A percentile compares a stretch with the other conserved stretches of the same genome.
Evolutionary conservation across 2,797 vertebrate species (phyloP).

Genomic region (Gila robusta): DNA sequence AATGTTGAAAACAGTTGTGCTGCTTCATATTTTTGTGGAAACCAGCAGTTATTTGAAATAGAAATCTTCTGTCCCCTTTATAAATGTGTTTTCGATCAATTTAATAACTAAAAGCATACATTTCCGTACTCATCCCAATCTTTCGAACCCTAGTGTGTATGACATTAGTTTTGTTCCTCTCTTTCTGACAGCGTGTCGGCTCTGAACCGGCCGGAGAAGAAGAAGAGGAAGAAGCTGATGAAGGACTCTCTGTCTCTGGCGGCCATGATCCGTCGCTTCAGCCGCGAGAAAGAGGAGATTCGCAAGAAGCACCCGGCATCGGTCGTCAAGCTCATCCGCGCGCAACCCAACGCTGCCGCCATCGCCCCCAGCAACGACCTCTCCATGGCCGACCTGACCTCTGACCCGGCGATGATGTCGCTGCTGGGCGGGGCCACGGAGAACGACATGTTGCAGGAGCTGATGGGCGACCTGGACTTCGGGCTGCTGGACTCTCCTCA

Average conservation of each 20-base stretch:
- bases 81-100: background rate
- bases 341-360: slow-evolving; percentile 51
- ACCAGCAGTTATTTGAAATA: background rate
- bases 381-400: slow-evolving; percentile 71
- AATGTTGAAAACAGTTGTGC: background rate
- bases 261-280: slow-evolving; percentile 96
- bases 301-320: slow-evolving; percentile 81
- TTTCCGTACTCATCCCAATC: background rate
- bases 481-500: slow-evolving; percentile 91
- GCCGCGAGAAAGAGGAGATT: slow-evolving; percentile 92
- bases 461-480: slow-evolving; percentile 95
- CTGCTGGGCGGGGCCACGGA: slow-evolving; percentile 90
- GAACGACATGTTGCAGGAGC: slow-evolving; percentile 92
- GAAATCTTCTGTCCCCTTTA: background rate
- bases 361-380: slow-evolving; percentile 71
- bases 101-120: background rate
- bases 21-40: background rate
- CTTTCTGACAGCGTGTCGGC: slow-evolving; percentile 81
- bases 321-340: slow-evolving; percentile 33
- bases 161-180: background rate
- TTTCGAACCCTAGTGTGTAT: background rate
- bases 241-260: slow-evolving; percentile 92
- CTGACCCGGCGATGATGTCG: slow-evolving; percentile 90
- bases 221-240: slow-evolving; percentile 96
- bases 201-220: slow-evolving; percentile 96